phyloP scores from a whole-genome alignment of 2,797 vertebrate species.

The Microctenopoma steveboyesi region DNA sequence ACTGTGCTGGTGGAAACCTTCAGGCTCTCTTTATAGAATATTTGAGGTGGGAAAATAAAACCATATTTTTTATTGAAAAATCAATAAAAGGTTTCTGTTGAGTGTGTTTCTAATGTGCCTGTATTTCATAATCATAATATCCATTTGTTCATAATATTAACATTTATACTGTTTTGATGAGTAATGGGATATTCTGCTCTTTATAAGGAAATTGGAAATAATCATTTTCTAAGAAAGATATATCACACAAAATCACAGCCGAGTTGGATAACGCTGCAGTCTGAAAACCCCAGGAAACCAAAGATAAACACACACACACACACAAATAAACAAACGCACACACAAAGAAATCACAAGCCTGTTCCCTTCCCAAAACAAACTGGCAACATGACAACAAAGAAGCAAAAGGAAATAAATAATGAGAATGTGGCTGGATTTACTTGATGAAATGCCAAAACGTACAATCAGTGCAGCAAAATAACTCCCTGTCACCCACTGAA shows the following conservation, averaged over 20 bases:
- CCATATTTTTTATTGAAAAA: constrained; percentile 43
- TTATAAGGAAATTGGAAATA: constrained; percentile 12
- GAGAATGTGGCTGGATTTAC: constrained; percentile 43
- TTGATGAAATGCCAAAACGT: constrained; percentile 57
- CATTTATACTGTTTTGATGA: constrained; percentile 6
- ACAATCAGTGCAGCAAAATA: constrained; percentile 42
- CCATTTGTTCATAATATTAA: background rate
- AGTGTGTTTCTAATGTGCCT: constrained; percentile 15
- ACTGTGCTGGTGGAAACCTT: constrained; percentile 27
- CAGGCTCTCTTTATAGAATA: constrained; percentile 9
- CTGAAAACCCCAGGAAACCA: constrained; percentile 32
- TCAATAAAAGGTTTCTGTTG: constrained; percentile 29
- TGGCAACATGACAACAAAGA: constrained; percentile 49
- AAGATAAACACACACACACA: constrained; percentile 23
- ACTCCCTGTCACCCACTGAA: constrained; percentile 29
- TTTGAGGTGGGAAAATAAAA: constrained; percentile 35
- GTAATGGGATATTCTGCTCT: constrained; percentile 13
- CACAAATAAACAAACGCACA: background rate
- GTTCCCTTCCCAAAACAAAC: constrained; percentile 44
- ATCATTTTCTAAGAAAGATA: constrained; percentile 9
- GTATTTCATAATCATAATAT: constrained; percentile 21
- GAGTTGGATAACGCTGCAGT: constrained; percentile 27
- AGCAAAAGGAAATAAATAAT: constrained; percentile 48
- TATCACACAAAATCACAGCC: constrained; percentile 32
- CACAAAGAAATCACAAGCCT: constrained; percentile 41